phyloP scores from a whole-genome alignment of 2,113 vertebrate genomes.

The Nothocercus nigrocapillus region DNA sequence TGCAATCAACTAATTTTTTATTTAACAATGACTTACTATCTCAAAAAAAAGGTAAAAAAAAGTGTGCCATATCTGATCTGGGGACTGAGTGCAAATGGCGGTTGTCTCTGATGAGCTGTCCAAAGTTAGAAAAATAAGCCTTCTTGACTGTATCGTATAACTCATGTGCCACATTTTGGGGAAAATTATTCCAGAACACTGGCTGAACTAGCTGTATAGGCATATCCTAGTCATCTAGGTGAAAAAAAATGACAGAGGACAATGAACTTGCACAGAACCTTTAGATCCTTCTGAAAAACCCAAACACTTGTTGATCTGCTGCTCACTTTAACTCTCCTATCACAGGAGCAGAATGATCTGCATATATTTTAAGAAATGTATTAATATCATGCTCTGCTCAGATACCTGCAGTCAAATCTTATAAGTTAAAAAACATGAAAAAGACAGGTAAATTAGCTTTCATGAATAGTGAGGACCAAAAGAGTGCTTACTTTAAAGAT shows the following conservation, averaged over 20 bases:
- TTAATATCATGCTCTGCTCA: neutral
- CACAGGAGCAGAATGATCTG: neutral
- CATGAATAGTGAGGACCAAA: neutral
- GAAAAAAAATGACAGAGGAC: neutral
- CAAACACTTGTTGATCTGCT: neutral
- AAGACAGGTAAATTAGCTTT: neutral
- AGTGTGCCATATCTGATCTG: neutral
- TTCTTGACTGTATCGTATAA: neutral
- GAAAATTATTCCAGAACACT: neutral
- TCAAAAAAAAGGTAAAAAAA: neutral
- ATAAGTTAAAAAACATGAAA: neutral
- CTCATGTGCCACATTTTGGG: rapidly evolving
- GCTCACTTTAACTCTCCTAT: neutral
- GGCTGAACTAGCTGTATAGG: neutral
- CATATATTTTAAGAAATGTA: neutral
- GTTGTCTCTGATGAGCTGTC: neutral
- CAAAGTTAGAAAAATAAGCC: neutral
- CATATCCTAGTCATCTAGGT: neutral
- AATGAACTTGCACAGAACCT: neutral
- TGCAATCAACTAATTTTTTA: neutral
- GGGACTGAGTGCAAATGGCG: neutral
- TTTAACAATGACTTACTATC: neutral
- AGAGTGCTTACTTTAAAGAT: neutral
- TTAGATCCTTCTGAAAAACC: neutral
- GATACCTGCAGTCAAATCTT: neutral